Evolutionary conservation across 2,113 vertebrate species (phyloP).

Genomic region (Lamprologus lemairii): DNA sequence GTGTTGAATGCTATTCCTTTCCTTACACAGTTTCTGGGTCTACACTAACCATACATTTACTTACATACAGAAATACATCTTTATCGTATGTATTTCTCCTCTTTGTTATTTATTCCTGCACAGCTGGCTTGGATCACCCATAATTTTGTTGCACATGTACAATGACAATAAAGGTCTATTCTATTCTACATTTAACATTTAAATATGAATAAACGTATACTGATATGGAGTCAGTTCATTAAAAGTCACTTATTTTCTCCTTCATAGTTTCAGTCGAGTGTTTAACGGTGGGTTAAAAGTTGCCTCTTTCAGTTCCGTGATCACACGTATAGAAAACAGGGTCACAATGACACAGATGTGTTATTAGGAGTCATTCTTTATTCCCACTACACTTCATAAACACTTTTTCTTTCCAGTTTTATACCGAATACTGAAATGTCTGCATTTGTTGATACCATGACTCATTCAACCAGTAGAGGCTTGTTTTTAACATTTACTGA

Average conservation of each 20-base stretch:
- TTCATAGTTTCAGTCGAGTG: background rate
- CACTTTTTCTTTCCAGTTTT: background rate
- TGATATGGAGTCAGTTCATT: background rate
- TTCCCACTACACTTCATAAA: background rate
- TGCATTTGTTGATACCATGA: background rate
- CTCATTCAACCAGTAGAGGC: background rate
- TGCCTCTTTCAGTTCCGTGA: background rate
- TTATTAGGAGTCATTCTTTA: background rate
- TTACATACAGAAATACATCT: background rate
- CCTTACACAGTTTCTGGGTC: background rate
- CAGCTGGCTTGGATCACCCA: background rate
- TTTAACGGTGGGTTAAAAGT: background rate
- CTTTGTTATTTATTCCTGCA: background rate
- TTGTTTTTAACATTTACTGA: background rate
- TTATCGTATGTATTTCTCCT: background rate
- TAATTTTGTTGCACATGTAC: fast-evolving
- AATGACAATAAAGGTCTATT: background rate
- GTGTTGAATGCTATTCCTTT: background rate
- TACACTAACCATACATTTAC: background rate
- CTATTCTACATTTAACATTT: background rate
- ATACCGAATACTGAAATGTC: background rate
- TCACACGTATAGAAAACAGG: background rate
- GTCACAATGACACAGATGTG: background rate
- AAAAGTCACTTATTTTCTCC: background rate
- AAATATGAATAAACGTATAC: background rate